Percentiles rank a stretch among this genome's conserved stretches.
phyloP scores from a whole-genome alignment of 2,888 invertebrate genomes.

The Euzophera pinguis region DNA sequence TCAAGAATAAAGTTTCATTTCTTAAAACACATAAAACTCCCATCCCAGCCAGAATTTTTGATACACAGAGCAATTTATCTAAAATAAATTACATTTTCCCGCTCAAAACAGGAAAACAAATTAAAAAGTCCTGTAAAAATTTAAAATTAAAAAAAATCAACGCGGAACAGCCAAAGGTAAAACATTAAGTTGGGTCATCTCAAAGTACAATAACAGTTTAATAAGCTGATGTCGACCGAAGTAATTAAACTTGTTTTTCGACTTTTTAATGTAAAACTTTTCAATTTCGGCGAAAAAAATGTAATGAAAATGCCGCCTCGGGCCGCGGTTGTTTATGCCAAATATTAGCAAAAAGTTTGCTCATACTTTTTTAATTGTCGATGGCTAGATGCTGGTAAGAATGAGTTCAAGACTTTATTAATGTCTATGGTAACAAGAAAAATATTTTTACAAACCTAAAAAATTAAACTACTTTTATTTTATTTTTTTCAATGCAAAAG shows the following conservation, averaged over 20 bases:
- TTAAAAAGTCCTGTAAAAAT: conserved; percentile 9
- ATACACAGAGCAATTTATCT: neutral
- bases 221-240: conserved; percentile 49
- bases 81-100: neutral
- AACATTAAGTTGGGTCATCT: conserved; percentile 27
- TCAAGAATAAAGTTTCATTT: too few species aligned
- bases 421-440: neutral
- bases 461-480: too few species aligned
- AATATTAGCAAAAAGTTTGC: conserved; percentile 8
- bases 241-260: conserved; percentile 69
- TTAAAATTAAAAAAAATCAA: conserved; percentile 8
- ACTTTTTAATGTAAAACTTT: conserved; percentile 70
- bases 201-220: conserved; percentile 54
- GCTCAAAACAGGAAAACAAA: neutral
- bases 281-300: conserved; percentile 44
- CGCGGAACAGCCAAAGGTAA: conserved; percentile 10
- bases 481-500: too few species aligned
- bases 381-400: neutral
- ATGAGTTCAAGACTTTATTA: neutral
- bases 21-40: neutral
- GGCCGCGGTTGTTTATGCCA: conserved; percentile 28
- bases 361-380: conserved; percentile 13
- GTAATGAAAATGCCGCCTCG: conserved; percentile 27
- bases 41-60: neutral
- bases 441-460: too few species aligned